phyloP scores from a whole-genome alignment of 2,113 vertebrate genomes.

The Melanotaenia duboulayi region DNA sequence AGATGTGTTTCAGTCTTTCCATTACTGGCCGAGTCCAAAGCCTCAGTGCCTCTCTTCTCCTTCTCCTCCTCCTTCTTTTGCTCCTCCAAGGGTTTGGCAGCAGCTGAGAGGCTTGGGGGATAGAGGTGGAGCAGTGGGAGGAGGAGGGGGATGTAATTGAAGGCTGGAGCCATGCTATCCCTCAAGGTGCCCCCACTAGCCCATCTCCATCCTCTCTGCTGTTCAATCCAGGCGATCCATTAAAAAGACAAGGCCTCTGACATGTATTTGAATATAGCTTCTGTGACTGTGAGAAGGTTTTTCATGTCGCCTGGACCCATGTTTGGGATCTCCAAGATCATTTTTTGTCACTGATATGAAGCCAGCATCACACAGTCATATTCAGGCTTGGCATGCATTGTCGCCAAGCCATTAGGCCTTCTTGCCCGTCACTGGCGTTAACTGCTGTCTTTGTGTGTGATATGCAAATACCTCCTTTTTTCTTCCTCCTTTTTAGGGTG shows the following conservation, averaged over 20 bases:
- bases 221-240: constrained; percentile 83
- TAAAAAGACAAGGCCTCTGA: constrained; percentile 87
- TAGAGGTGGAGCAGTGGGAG: constrained; percentile 73
- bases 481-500: constrained; percentile 72
- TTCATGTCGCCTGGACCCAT: constrained; percentile 23
- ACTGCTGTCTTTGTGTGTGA: constrained; percentile 84
- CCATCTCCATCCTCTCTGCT: constrained; percentile 87
- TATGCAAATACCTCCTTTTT: constrained; percentile 82
- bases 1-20: constrained; percentile 93
- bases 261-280: constrained; percentile 59
- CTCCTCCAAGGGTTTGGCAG: constrained; percentile 88
- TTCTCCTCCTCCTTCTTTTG: constrained; percentile 76
- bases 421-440: constrained; percentile 78
- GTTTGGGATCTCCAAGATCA: constrained; percentile 76
- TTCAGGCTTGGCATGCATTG: constrained; percentile 72
- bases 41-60: constrained; percentile 71
- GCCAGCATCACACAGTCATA: constrained; percentile 73
- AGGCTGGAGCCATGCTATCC: constrained; percentile 89
- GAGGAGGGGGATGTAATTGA: constrained; percentile 80
- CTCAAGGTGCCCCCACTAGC: constrained; percentile 90
- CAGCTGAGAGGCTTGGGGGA: constrained; percentile 84
- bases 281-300: constrained; percentile 32
- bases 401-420: constrained; percentile 79
- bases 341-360: constrained; percentile 68
- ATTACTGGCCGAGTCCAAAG: constrained; percentile 75